These are phyloP conservation scores for Drosophila quinaria DNA, from an alignment of 2,888 invertebrate genomes.

Conservation along the genomic window DNA sequence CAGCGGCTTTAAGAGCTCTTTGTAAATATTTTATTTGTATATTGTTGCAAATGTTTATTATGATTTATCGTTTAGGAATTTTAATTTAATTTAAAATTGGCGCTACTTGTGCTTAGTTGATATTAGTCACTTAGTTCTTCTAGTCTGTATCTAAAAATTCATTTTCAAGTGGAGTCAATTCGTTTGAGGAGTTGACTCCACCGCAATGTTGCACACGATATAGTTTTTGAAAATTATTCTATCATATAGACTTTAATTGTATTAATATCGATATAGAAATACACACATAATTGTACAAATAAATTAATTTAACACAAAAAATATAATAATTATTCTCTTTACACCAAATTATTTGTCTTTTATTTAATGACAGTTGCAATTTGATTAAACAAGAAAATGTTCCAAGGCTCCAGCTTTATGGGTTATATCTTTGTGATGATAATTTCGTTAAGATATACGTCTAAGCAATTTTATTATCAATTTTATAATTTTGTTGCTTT, in stretches of 20 bases:
- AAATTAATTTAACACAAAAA: slow-evolving; percentile 71
- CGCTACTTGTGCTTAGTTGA: slow-evolving; percentile 77
- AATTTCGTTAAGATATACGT: too few species aligned
- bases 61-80: slow-evolving; percentile 50
- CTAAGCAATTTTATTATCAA: too few species aligned
- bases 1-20: slow-evolving; percentile 45
- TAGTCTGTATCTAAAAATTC: slow-evolving; percentile 73
- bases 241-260: slow-evolving; percentile 49
- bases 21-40: slow-evolving; percentile 57
- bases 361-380: not conserved
- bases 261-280: slow-evolving; percentile 63
- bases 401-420: too few species aligned
- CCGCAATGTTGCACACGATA: slow-evolving; percentile 49
- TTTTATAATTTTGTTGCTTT: too few species aligned
- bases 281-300: slow-evolving; percentile 73
- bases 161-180: slow-evolving; percentile 58
- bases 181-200: slow-evolving; percentile 54
- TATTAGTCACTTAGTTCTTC: slow-evolving; percentile 79
- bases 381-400: not conserved
- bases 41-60: slow-evolving; percentile 54
- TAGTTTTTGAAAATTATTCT: slow-evolving; percentile 55
- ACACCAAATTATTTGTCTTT: slow-evolving; percentile 48
- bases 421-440: too few species aligned
- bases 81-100: slow-evolving; percentile 57
- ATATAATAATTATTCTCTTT: slow-evolving; percentile 59